A percentile compares a stretch with the other conserved stretches of the same genome.
Conservation (phyloP, 2,797 vertebrate species). For the Hydrocynus forskahlii region DNA sequence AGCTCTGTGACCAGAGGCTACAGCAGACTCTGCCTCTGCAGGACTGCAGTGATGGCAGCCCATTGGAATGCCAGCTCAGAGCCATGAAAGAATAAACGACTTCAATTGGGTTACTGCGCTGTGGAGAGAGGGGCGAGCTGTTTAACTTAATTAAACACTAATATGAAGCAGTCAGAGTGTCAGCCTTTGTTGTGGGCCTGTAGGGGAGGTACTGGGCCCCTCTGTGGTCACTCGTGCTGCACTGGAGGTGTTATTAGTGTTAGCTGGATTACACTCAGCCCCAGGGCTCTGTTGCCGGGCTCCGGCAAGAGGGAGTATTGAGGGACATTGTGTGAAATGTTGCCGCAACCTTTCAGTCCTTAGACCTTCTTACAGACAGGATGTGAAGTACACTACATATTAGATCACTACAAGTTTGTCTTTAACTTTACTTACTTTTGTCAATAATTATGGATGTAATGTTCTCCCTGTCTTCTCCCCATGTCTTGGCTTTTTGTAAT, state of each 20-base stretch:
- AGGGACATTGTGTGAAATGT: slow-evolving; percentile 71
- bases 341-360: slow-evolving; percentile 64
- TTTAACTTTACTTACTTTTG: neutral
- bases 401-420: neutral
- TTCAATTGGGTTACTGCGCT: slow-evolving; percentile 74
- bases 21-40: slow-evolving; percentile 38
- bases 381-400: slow-evolving; percentile 4
- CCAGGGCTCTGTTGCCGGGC: slow-evolving; percentile 44
- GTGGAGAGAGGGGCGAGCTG: slow-evolving; percentile 51
- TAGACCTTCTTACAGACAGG: slow-evolving; percentile 59
- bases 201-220: slow-evolving; percentile 55
- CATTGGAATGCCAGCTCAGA: slow-evolving; percentile 67
- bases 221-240: slow-evolving; percentile 53
- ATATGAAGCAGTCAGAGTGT: slow-evolving; percentile 78
- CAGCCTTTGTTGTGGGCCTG: slow-evolving; percentile 62
- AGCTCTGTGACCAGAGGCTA: slow-evolving; percentile 65
- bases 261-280: slow-evolving; percentile 69
- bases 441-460: too few species aligned
- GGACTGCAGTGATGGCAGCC: slow-evolving; percentile 61
- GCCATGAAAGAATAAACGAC: slow-evolving; percentile 74
- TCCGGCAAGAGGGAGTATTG: slow-evolving; percentile 20
- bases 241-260: slow-evolving; percentile 60
- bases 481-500: too few species aligned
- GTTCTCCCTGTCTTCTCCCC: too few species aligned
- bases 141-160: slow-evolving; percentile 83